phyloP scores from a whole-genome alignment of 2,888 invertebrate species.

The Drosophila prolongata region DNA sequence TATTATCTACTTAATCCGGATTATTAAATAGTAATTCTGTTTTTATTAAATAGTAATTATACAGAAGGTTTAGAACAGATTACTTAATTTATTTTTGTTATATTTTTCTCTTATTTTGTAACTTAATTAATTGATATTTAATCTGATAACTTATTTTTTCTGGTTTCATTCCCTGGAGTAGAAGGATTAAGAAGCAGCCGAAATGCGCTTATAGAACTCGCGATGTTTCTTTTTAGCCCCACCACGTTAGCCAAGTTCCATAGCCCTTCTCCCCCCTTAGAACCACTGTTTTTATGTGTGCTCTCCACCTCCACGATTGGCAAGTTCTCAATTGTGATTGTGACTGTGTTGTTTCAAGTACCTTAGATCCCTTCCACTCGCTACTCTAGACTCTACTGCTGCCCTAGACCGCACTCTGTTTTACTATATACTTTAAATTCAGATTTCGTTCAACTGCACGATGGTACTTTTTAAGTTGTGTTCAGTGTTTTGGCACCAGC shows the following conservation, averaged over 20 bases:
- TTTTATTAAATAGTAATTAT: no score
- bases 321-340: constrained; percentile 75
- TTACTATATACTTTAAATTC: not conserved
- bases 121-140: no score
- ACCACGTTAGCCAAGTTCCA: constrained; percentile 56
- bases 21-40: no score
- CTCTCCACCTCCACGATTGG: constrained; percentile 65
- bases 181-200: constrained; percentile 5
- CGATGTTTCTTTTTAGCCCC: constrained; percentile 67
- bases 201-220: constrained; percentile 41
- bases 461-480: not conserved
- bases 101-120: no score
- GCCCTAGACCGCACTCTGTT: constrained; percentile 25
- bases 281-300: constrained; percentile 60
- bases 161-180: constrained; percentile 20
- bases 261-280: constrained; percentile 59
- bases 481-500: constrained; percentile 28
- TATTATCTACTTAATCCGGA: no score
- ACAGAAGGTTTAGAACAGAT: no score
- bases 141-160: no score
- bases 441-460: constrained; percentile 23
- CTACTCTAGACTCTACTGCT: constrained; percentile 19
- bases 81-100: no score
- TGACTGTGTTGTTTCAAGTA: constrained; percentile 49
- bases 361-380: constrained; percentile 16